Conservation (phyloP, 2,888 invertebrate species). For the Rhagophthalmus giganteus region DNA sequence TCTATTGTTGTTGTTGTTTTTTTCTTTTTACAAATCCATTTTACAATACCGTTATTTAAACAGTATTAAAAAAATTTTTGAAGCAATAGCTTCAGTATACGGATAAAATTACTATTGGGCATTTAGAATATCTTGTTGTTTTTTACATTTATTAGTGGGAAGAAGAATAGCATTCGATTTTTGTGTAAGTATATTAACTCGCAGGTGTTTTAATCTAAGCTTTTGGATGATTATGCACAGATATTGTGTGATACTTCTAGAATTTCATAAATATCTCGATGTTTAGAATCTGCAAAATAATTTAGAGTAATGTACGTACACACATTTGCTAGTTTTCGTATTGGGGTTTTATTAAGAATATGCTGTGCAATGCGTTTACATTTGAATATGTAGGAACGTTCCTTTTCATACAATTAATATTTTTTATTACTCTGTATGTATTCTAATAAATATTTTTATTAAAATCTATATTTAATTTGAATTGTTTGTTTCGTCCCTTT, state of each 20-base stretch:
- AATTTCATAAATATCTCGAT: constrained; percentile 24
- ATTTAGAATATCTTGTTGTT: too few species aligned
- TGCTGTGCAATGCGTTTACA: constrained; percentile 26
- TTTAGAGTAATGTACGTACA: constrained; percentile 26
- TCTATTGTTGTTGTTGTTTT: constrained; percentile 27
- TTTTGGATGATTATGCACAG: constrained; percentile 23
- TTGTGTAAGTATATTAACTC: constrained; percentile 17
- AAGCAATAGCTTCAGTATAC: too few species aligned
- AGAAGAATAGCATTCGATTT: constrained; percentile 11
- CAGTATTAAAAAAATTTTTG: constrained; percentile 24
- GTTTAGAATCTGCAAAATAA: constrained; percentile 26
- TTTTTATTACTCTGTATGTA: constrained; percentile 30
- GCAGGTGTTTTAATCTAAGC: constrained; percentile 24
- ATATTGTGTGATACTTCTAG: constrained; percentile 22
- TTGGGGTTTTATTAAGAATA: constrained; percentile 20
- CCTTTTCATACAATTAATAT: constrained; percentile 30
- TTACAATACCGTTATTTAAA: constrained; percentile 12
- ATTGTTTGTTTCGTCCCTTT: background rate
- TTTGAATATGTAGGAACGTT: constrained; percentile 21
- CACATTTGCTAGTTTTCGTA: constrained; percentile 22
- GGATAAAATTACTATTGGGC: too few species aligned
- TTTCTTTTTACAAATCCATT: constrained; percentile 9
- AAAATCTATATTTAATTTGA: constrained; percentile 11
- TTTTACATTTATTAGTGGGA: constrained; percentile 4
- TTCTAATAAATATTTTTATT: constrained; percentile 30